A percentile compares a stretch with the other conserved stretches of the same genome.
Evolutionary conservation across 1,140 invertebrate species (phyloP).

Genomic region (Drosophila malerkotliana): DNA sequence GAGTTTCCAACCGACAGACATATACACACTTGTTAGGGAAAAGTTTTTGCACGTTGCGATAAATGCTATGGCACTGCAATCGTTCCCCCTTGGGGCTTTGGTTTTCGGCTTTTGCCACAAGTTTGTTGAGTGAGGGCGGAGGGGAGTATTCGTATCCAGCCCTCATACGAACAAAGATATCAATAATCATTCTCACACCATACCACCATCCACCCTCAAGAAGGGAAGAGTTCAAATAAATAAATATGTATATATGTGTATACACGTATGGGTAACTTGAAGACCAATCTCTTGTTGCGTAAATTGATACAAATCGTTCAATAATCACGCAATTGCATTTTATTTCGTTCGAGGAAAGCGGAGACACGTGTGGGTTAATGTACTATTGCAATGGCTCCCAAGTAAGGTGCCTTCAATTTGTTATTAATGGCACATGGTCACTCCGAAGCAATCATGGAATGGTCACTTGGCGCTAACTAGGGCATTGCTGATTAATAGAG

Average conservation of each 20-base stretch:
- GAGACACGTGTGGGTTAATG: constrained; percentile 43
- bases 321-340: constrained; percentile 53
- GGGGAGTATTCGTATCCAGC: no score
- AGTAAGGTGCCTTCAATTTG: no score
- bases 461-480: no score
- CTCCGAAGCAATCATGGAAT: no score
- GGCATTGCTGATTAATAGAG: no score
- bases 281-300: constrained; percentile 1
- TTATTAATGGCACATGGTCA: background rate
- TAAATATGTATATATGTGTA: constrained; percentile 66
- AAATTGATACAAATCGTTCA: constrained; percentile 82
- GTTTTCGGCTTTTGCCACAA: constrained; percentile 29
- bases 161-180: constrained; percentile 2
- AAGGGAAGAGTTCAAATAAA: constrained; percentile 48
- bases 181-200: constrained; percentile 25
- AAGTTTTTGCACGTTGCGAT: constrained; percentile 73
- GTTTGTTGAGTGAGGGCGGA: constrained; percentile 13
- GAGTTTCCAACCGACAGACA: background rate
- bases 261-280: constrained; percentile 1
- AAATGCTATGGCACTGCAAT: constrained; percentile 60
- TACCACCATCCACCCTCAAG: background rate
- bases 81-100: constrained; percentile 16
- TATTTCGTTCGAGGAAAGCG: constrained; percentile 52
- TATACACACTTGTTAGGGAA: constrained; percentile 46
- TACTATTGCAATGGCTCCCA: background rate